Evolutionary conservation across 2,113 vertebrate species (phyloP).

Genomic region (Anoura caudifer): DNA sequence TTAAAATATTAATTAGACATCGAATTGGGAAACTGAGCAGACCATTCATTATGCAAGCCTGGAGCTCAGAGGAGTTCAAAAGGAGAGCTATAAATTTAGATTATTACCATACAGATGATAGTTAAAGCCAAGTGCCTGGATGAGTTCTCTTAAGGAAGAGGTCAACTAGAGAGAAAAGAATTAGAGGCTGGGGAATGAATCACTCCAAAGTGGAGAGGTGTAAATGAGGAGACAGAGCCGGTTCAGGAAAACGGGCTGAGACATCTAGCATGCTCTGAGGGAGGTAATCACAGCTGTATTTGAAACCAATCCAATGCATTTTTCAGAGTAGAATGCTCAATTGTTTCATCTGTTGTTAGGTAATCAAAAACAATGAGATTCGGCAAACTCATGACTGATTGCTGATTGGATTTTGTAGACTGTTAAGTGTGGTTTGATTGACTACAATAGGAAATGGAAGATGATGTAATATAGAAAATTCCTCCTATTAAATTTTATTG

Average conservation of each 20-base stretch:
- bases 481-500: not conserved
- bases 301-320: not conserved
- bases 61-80: not conserved
- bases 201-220: accelerated
- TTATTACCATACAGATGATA: not conserved
- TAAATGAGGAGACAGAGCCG: not conserved
- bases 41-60: not conserved
- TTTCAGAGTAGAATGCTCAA: not conserved
- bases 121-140: not conserved
- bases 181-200: not conserved
- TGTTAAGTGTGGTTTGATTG: not conserved
- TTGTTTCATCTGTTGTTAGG: not conserved
- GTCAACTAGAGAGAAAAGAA: not conserved
- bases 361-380: not conserved
- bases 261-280: not conserved
- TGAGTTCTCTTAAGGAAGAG: not conserved
- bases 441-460: not conserved
- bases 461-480: not conserved
- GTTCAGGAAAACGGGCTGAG: not conserved
- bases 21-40: not conserved
- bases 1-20: not conserved
- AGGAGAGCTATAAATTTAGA: not conserved
- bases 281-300: not conserved
- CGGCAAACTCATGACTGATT: not conserved
- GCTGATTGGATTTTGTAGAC: not conserved